These are phyloP conservation scores for Burhinus bistriatus DNA, from an alignment of 2,113 vertebrate species.

Conservation along the genomic window DNA sequence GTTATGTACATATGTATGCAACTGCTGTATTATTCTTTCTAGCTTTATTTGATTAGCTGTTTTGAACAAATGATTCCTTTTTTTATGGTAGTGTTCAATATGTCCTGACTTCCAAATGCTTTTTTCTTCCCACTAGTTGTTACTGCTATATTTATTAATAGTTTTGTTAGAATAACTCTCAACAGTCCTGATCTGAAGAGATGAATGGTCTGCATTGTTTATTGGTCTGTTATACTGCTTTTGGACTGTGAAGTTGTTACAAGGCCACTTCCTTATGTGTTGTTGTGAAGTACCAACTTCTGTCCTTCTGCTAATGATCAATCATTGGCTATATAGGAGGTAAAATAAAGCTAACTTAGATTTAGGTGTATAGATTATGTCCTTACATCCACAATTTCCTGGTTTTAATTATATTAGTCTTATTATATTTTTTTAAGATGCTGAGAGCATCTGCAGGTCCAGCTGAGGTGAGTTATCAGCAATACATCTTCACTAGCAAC, in stretches of 20 bases:
- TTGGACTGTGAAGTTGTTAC: neutral
- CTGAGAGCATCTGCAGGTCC: conserved; percentile 18
- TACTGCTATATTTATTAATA: neutral
- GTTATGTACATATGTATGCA: neutral
- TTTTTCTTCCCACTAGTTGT: neutral
- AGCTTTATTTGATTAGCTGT: neutral
- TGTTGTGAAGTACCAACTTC: neutral
- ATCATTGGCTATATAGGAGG: neutral
- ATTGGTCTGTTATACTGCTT: neutral
- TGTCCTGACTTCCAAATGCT: neutral
- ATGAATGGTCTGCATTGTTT: neutral
- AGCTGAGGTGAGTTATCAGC: neutral
- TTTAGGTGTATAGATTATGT: neutral
- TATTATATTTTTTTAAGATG: conserved; percentile 29
- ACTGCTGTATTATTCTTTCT: neutral
- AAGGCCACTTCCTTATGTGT: neutral
- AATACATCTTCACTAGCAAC: neutral
- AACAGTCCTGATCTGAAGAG: neutral
- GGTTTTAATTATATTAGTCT: neutral
- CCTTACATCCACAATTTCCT: neutral
- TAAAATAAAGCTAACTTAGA: conserved; percentile 6
- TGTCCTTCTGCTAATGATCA: neutral
- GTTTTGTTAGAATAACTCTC: neutral
- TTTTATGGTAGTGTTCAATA: neutral
- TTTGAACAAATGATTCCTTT: neutral